Evolutionary conservation across 2,113 vertebrate species (phyloP).

Genomic region (Cyphomyrus plagiostoma): DNA sequence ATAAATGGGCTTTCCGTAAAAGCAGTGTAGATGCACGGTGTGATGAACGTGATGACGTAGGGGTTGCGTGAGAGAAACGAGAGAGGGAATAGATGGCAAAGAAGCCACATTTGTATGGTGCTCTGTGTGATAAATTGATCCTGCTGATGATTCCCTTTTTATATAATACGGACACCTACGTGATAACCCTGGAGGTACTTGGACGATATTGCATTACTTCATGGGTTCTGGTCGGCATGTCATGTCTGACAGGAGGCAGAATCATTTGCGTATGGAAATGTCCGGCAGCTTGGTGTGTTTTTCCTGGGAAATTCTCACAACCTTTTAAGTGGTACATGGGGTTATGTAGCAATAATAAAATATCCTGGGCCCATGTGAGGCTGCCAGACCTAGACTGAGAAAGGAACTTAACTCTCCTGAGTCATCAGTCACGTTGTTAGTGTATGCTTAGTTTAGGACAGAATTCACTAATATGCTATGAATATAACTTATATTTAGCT

Average conservation of each 20-base stretch:
- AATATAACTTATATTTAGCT: background rate
- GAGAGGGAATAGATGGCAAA: too few relatives aligned
- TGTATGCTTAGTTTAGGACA: background rate
- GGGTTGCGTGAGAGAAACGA: too few relatives aligned
- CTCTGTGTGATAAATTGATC: too few relatives aligned
- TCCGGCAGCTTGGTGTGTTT: background rate
- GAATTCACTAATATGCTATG: background rate
- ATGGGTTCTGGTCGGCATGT: background rate
- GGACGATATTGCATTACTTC: background rate
- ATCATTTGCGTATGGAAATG: background rate
- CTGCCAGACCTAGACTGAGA: background rate
- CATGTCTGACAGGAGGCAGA: background rate
- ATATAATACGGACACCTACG: too few relatives aligned
- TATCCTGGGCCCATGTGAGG: background rate
- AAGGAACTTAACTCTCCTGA: background rate
- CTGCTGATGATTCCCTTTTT: too few relatives aligned
- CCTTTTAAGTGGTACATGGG: background rate
- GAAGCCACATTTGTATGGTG: too few relatives aligned
- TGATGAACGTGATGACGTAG: too few relatives aligned
- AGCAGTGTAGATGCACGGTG: background rate
- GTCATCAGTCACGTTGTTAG: conserved; percentile 1
- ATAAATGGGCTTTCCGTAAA: background rate
- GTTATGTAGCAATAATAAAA: background rate
- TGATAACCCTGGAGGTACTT: background rate
- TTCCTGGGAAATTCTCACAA: background rate